Percentiles rank a stretch among this genome's conserved stretches.
Conservation (phyloP, 2,888 invertebrate genomes). For the Sphinx pinastri region DNA sequence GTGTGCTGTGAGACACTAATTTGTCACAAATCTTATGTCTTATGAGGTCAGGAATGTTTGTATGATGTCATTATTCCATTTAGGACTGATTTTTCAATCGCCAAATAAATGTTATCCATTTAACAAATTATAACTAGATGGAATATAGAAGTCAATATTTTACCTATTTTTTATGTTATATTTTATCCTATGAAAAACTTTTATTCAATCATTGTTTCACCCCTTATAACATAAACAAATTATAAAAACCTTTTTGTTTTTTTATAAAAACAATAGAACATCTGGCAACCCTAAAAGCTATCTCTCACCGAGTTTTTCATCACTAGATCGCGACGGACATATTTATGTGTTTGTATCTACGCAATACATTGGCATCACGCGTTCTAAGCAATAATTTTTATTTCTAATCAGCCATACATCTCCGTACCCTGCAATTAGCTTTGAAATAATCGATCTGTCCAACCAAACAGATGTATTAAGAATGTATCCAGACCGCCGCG, state of each 20-base stretch:
- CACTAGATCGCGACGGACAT: slow-evolving; percentile 3
- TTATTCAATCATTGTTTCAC: no score
- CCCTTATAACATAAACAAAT: no score
- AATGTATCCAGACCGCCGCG: slow-evolving; percentile 12
- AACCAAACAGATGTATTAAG: slow-evolving; percentile 27
- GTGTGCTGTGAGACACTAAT: no score
- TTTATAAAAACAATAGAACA: neutral
- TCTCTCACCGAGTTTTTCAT: slow-evolving; percentile 14
- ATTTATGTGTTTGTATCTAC: slow-evolving; percentile 36
- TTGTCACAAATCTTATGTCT: no score
- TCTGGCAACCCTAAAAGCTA: neutral
- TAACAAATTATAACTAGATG: no score
- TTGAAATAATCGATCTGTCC: slow-evolving; percentile 40
- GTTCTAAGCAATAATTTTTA: slow-evolving; percentile 51
- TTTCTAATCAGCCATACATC: slow-evolving; percentile 50
- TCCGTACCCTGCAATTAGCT: slow-evolving; percentile 46
- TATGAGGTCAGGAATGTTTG: no score
- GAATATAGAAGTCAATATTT: no score
- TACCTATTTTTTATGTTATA: no score
- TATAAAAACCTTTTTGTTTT: neutral
- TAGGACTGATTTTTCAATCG: no score
- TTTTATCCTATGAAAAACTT: no score
- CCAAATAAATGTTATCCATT: no score
- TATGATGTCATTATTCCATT: no score
- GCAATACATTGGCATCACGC: slow-evolving; percentile 54